A percentile compares a stretch with the other conserved stretches of the same genome.
phyloP scores from a whole-genome alignment of 2,113 vertebrate species.

The Xiphophorus couchianus region DNA sequence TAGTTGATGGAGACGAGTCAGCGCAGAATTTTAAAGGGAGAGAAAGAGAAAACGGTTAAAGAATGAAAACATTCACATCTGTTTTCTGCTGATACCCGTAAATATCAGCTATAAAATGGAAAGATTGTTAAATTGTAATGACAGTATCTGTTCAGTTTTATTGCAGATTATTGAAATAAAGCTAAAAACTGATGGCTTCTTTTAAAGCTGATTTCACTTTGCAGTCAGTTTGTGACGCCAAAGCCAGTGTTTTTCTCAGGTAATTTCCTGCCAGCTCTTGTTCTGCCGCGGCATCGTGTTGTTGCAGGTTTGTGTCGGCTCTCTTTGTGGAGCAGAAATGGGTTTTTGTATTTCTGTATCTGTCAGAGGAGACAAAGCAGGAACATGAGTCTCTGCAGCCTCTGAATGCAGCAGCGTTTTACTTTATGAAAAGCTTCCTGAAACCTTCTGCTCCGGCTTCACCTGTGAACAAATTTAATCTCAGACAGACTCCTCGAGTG shows the following conservation, averaged over 20 bases:
- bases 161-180: not conserved
- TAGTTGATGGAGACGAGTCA: no score
- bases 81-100: no score
- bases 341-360: not conserved
- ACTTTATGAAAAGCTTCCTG: not conserved
- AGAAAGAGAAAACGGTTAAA: no score
- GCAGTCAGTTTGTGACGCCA: no score
- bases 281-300: not conserved
- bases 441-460: not conserved
- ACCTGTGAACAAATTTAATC: conserved; percentile 15
- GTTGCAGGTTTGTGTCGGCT: not conserved
- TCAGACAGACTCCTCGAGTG: conserved; percentile 9
- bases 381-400: not conserved
- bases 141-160: not conserved
- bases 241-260: not conserved
- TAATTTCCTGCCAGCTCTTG: not conserved
- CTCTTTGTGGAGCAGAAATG: not conserved
- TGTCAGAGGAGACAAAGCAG: conserved; percentile 14
- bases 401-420: not conserved
- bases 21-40: no score
- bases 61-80: no score
- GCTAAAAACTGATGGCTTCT: not conserved
- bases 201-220: no score
- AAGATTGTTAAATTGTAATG: not conserved
- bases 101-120: no score